A percentile compares a stretch with the other conserved stretches of the same genome.
Evolutionary conservation across 2,888 invertebrate genomes (phyloP).

Genomic region (Rhopalosiphum nymphaeae): DNA sequence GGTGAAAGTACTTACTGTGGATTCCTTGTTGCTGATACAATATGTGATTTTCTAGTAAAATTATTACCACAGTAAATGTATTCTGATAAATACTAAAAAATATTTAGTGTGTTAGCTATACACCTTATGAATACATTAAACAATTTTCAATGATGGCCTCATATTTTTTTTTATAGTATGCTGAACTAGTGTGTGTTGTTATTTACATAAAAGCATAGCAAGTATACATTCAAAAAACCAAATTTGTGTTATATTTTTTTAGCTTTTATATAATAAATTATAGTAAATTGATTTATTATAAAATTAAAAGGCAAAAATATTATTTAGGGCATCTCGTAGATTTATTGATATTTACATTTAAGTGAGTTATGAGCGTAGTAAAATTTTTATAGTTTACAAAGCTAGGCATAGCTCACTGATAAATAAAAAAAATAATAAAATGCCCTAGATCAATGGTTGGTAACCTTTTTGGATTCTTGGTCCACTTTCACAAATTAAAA

Average conservation of each 20-base stretch:
- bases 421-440: not conserved
- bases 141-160: not conserved
- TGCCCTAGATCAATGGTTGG: not conserved
- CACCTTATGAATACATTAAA: not conserved
- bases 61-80: not conserved
- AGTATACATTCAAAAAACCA: not conserved
- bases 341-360: not conserved
- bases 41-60: not conserved
- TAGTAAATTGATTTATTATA: not conserved
- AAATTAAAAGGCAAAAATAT: not conserved
- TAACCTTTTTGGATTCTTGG: too few species aligned
- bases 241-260: not conserved
- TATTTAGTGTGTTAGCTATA: not conserved
- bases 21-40: not conserved
- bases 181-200: not conserved
- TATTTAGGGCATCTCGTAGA: not conserved
- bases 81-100: not conserved
- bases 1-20: not conserved
- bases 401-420: not conserved
- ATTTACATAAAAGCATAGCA: not conserved
- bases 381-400: not conserved
- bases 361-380: not conserved
- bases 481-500: too few species aligned
- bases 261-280: not conserved
- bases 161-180: not conserved